phyloP scores from a whole-genome alignment of 2,797 vertebrate genomes.

The Manis crassicaudata region DNA sequence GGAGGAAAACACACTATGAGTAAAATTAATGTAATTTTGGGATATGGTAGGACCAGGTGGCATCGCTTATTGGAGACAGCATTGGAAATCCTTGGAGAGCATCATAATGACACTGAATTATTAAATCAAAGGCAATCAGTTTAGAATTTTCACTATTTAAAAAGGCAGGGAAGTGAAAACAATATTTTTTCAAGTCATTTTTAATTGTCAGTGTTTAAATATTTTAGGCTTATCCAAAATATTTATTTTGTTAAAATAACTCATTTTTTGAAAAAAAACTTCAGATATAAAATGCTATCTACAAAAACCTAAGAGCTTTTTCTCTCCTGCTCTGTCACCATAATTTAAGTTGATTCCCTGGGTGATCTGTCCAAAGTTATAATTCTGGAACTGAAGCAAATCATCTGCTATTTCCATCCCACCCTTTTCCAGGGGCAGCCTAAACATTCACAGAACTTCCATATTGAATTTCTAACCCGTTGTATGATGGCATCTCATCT shows the following conservation, averaged over 20 bases:
- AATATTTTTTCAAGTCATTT: not conserved
- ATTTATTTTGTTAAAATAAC: not conserved
- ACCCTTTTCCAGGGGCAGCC: not conserved
- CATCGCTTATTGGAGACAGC: not conserved
- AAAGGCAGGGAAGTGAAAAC: not conserved
- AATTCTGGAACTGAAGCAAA: constrained; percentile 34
- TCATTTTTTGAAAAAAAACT: not conserved
- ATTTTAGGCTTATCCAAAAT: not conserved
- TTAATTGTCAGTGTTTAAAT: not conserved
- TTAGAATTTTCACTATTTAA: not conserved
- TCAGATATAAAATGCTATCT: not conserved
- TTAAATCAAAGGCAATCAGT: not conserved
- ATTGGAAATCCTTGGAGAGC: not conserved
- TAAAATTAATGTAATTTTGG: constrained; percentile 15
- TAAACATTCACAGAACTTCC: not conserved
- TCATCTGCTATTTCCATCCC: not conserved
- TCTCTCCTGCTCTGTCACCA: not conserved
- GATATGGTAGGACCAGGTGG: not conserved
- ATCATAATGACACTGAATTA: not conserved
- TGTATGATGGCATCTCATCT: not conserved
- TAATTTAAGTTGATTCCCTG: not conserved
- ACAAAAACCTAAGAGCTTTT: not conserved
- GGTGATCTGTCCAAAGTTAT: not conserved
- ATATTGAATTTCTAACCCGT: not conserved
- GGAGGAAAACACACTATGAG: constrained; percentile 20